Conservation (phyloP, 2,797 vertebrate genomes). For the Anguilla pacifica region DNA sequence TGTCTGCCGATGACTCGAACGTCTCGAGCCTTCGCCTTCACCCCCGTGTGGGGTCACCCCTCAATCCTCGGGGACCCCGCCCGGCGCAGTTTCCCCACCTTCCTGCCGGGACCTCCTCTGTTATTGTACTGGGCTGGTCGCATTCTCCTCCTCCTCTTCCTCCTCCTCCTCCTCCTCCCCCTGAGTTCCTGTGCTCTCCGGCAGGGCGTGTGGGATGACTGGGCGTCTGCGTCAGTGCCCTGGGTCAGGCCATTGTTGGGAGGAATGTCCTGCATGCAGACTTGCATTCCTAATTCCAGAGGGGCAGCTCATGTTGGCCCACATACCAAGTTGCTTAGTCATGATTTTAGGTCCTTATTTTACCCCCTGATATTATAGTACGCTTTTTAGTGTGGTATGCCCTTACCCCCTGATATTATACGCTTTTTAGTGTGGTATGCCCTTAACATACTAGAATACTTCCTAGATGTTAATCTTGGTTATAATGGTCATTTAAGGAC, state of each 20-base stretch:
- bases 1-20: not conserved
- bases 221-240: too few species aligned
- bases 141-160: not conserved
- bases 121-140: not conserved
- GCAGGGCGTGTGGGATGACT: not conserved
- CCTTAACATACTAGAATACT: not conserved
- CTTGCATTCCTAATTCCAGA: not conserved
- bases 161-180: conserved; percentile 10
- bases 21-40: not conserved
- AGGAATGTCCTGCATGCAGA: not conserved
- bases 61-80: not conserved
- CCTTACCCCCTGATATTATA: not conserved
- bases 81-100: not conserved
- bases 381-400: not conserved
- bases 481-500: not conserved
- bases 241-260: conserved; percentile 5
- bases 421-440: not conserved
- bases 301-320: not conserved
- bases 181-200: not conserved
- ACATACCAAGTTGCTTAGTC: not conserved
- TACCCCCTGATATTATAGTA: not conserved
- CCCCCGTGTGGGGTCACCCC: not conserved
- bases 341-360: not conserved
- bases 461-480: not conserved
- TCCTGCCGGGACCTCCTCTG: not conserved